These are phyloP conservation scores for Masnerella sp. DNA, from an alignment of 2,888 invertebrate genomes.

Conservation along the genomic window DNA sequence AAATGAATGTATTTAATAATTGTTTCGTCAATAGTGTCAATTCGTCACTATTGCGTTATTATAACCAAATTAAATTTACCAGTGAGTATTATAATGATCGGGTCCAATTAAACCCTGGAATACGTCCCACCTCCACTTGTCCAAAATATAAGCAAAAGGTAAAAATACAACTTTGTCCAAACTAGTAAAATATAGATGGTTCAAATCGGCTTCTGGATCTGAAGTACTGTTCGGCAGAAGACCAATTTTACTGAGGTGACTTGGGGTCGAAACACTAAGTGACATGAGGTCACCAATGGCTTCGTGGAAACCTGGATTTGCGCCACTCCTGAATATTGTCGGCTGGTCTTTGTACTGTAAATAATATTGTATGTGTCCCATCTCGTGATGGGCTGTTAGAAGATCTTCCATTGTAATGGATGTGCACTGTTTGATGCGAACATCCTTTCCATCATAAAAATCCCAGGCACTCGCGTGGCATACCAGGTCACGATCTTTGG, in stretches of 20 bases:
- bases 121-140: slow-evolving; percentile 81
- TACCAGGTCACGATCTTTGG: slow-evolving; percentile 85
- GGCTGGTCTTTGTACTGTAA: slow-evolving; percentile 87
- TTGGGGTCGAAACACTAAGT: slow-evolving; percentile 79
- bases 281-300: slow-evolving; percentile 82
- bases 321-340: slow-evolving; percentile 84
- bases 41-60: no score
- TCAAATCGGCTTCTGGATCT: slow-evolving; percentile 67
- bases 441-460: slow-evolving; percentile 89
- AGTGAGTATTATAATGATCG: slow-evolving; percentile 79
- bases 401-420: slow-evolving; percentile 81
- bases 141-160: slow-evolving; percentile 81
- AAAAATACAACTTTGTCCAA: slow-evolving; percentile 79
- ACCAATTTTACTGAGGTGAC: slow-evolving; percentile 81
- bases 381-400: slow-evolving; percentile 86
- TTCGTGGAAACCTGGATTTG: slow-evolving; percentile 80
- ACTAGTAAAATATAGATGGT: slow-evolving; percentile 79
- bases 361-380: slow-evolving; percentile 89
- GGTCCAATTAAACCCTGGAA: slow-evolving; percentile 81
- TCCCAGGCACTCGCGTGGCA: slow-evolving; percentile 96
- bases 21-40: no score
- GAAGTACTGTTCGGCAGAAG: slow-evolving; percentile 71
- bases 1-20: no score
- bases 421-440: slow-evolving; percentile 88
- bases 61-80: no score